Conservation (phyloP, 2,113 vertebrate genomes). For the Anhinga rufa region DNA sequence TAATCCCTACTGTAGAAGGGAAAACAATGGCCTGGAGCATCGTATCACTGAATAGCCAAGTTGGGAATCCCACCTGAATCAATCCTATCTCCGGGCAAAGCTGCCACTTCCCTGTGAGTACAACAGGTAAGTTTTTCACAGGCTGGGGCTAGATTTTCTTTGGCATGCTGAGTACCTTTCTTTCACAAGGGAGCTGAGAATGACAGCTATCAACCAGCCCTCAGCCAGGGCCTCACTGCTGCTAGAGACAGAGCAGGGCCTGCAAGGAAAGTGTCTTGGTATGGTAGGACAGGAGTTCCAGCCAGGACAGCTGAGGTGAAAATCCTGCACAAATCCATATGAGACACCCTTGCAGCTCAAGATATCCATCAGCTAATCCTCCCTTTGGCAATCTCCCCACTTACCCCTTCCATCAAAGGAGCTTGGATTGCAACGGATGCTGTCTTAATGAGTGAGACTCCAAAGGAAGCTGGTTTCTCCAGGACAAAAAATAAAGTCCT, state of each 20-base stretch:
- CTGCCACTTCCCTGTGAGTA: neutral
- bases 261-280: neutral
- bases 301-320: conserved; percentile 19
- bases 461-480: neutral
- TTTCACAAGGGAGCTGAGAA: neutral
- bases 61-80: neutral
- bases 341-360: conserved; percentile 14
- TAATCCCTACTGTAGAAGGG: neutral
- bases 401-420: neutral
- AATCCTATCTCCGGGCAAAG: neutral
- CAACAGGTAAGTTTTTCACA: neutral
- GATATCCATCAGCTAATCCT: neutral
- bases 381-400: neutral
- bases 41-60: neutral
- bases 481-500: neutral
- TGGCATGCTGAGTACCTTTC: neutral
- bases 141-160: neutral
- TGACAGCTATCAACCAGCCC: neutral
- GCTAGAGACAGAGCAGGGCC: neutral
- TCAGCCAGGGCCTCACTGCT: neutral
- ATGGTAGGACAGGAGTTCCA: neutral
- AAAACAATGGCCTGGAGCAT: neutral
- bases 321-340: conserved; percentile 35
- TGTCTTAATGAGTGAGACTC: conserved; percentile 17
- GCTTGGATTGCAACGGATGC: neutral